phyloP scores from a whole-genome alignment of 2,113 vertebrate species.

The Gasterosteus aculeatus region DNA sequence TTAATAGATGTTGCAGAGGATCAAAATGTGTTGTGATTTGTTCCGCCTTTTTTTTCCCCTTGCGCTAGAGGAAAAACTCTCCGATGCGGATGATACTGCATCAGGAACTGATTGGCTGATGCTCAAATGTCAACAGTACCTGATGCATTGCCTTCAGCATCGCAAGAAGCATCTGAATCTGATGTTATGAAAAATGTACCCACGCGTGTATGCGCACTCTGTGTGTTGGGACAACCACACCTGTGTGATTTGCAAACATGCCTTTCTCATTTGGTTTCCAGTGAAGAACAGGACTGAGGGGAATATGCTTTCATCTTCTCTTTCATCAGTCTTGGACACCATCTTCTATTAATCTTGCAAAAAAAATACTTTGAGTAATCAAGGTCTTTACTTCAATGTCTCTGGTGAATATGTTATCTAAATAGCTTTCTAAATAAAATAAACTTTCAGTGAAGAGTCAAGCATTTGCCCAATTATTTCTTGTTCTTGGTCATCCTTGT shows the following conservation, averaged over 20 bases:
- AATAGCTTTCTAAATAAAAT: constrained; percentile 57
- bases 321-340: constrained; percentile 49
- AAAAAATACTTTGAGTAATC: constrained; percentile 50
- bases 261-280: constrained; percentile 35
- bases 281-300: constrained; percentile 31
- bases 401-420: constrained; percentile 33
- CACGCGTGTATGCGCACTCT: not conserved
- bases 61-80: constrained; percentile 74
- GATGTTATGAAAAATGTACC: constrained; percentile 1
- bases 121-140: constrained; percentile 89
- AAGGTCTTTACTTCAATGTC: constrained; percentile 34
- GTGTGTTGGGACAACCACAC: constrained; percentile 22
- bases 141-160: constrained; percentile 99
- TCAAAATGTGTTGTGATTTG: constrained; percentile 13
- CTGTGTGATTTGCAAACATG: constrained; percentile 32
- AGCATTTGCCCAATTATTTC: constrained; percentile 14
- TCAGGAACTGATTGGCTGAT: constrained; percentile 99
- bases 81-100: constrained; percentile 99
- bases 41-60: constrained; percentile 8
- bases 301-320: constrained; percentile 43
- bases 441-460: constrained; percentile 43
- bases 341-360: constrained; percentile 40
- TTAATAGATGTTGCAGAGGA: constrained; percentile 1
- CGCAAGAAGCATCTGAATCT: constrained; percentile 84
- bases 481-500: not conserved